These are phyloP conservation scores for Nerophis ophidion DNA, from an alignment of 2,113 vertebrate genomes.

Conservation along the genomic window DNA sequence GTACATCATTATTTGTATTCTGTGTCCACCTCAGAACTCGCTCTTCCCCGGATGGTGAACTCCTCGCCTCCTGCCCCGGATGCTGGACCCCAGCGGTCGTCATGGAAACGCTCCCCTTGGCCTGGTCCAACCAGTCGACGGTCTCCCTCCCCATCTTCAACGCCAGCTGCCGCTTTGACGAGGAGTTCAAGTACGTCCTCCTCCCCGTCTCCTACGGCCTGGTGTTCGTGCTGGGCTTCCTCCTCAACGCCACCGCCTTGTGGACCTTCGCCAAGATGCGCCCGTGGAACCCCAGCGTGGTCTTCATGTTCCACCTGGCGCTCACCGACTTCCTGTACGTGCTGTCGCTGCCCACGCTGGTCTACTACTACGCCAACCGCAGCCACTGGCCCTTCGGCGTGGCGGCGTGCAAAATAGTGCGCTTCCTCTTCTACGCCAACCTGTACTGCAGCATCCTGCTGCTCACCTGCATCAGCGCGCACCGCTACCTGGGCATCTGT, in stretches of 20 bases:
- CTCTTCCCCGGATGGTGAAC: constrained; percentile 9
- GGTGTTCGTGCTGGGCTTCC: constrained; percentile 81
- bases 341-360: constrained; percentile 84
- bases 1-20: neutral
- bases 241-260: constrained; percentile 79
- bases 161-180: constrained; percentile 78
- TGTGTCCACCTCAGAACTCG: neutral
- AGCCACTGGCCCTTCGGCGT: constrained; percentile 89
- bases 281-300: constrained; percentile 84
- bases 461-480: constrained; percentile 90
- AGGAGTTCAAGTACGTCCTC: constrained; percentile 92
- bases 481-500: constrained; percentile 88
- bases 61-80: constrained; percentile 1
- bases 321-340: constrained; percentile 86
- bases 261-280: constrained; percentile 86
- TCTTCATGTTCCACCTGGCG: constrained; percentile 90
- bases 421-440: constrained; percentile 92
- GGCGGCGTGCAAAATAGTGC: constrained; percentile 77
- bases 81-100: constrained; percentile 13
- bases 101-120: constrained; percentile 38
- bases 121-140: constrained; percentile 31
- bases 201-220: constrained; percentile 83
- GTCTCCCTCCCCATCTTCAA: constrained; percentile 33
- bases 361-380: constrained; percentile 87
- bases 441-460: constrained; percentile 94